A percentile compares a stretch with the other conserved stretches of the same genome.
Conservation (phyloP, 1,140 invertebrate genomes). For the Nymphalis io region DNA sequence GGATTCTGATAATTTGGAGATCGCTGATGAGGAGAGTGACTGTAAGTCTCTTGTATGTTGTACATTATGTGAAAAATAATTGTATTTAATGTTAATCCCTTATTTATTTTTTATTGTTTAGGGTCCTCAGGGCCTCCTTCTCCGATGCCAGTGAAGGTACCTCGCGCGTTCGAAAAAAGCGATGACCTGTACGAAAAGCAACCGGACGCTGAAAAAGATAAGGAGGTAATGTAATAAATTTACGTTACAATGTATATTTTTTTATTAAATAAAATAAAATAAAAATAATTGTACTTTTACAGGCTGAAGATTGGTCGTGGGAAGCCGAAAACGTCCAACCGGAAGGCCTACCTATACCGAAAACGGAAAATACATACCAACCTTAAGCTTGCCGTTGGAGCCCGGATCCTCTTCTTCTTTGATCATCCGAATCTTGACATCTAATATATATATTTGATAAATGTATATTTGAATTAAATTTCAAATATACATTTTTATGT, state of each 20-base stretch:
- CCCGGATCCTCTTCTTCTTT: neutral
- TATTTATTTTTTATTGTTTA: neutral
- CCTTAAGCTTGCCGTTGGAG: neutral
- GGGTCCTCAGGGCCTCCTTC: neutral
- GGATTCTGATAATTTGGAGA: neutral
- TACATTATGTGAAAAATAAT: too few relatives aligned
- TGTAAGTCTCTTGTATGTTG: neutral
- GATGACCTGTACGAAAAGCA: neutral
- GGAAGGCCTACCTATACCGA: neutral
- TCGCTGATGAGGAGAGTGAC: neutral
- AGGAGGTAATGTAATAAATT: neutral
- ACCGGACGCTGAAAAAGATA: neutral
- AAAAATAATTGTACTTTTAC: neutral
- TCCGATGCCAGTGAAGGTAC: neutral
- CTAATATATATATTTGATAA: neutral
- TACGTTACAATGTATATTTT: neutral
- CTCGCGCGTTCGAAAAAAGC: neutral
- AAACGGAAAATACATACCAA: neutral
- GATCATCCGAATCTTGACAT: neutral
- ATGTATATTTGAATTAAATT: neutral
- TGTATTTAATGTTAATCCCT: too few relatives aligned
- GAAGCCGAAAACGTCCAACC: neutral
- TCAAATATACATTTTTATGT: neutral
- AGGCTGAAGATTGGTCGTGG: neutral
- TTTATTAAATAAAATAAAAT: neutral